phyloP scores from a whole-genome alignment of 2,113 vertebrate genomes.

The Ictidomys tridecemlineatus region DNA sequence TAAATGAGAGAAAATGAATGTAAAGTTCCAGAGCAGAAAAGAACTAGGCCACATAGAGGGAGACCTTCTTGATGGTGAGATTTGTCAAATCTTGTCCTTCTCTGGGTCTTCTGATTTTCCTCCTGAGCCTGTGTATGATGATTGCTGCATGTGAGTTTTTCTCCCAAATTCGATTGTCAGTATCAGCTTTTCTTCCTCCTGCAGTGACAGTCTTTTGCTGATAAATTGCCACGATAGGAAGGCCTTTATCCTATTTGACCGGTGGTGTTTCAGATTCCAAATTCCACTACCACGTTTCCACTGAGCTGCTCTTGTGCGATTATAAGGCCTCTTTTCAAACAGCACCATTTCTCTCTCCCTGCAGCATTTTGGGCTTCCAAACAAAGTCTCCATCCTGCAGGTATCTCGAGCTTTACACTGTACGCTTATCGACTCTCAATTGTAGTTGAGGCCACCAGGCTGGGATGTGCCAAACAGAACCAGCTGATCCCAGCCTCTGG shows the following conservation, averaged over 20 bases:
- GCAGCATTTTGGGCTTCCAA: not conserved
- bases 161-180: not conserved
- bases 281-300: slow-evolving; percentile 2
- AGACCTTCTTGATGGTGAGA: not conserved
- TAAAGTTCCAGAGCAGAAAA: slow-evolving; percentile 5
- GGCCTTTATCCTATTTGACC: slow-evolving; percentile 11
- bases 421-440: not conserved
- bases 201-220: not conserved
- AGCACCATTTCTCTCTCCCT: not conserved
- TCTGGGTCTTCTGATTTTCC: not conserved
- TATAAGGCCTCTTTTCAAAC: not conserved
- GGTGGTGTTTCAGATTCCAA: slow-evolving; percentile 30
- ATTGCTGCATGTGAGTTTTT: not conserved
- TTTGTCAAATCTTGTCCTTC: not conserved
- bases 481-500: not conserved
- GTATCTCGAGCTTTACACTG: not conserved
- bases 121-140: not conserved
- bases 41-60: not conserved
- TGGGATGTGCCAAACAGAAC: not conserved
- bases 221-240: not conserved
- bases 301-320: not conserved
- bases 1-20: not conserved
- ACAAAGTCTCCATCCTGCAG: not conserved
- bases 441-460: not conserved
- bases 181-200: not conserved